These are phyloP conservation scores for Cataglyphis altisquamis DNA, from an alignment of 2,888 invertebrate species.

Conservation along the genomic window DNA sequence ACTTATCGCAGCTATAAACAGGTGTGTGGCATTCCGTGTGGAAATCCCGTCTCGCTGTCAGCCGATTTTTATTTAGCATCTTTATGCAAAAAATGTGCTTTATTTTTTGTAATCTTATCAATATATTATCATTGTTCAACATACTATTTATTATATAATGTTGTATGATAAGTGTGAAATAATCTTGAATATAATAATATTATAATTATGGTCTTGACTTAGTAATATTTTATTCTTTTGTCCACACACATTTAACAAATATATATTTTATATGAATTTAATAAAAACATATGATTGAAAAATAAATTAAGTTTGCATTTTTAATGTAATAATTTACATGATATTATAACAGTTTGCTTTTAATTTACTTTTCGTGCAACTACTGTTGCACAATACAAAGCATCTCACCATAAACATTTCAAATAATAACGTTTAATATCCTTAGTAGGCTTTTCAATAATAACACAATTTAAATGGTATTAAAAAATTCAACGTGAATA, in stretches of 20 bases:
- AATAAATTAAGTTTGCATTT: neutral
- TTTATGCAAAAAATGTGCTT: neutral
- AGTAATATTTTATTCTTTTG: neutral
- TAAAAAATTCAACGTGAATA: slow-evolving; percentile 3
- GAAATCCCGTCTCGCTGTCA: slow-evolving; percentile 8
- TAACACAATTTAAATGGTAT: neutral
- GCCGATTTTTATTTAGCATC: neutral
- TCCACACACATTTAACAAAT: neutral
- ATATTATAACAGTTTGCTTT: neutral
- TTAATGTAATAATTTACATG: neutral
- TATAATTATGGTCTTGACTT: neutral
- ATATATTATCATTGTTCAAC: neutral
- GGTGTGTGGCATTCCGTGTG: slow-evolving; percentile 69
- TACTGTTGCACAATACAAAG: neutral
- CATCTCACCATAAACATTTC: neutral
- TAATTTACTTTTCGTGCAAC: neutral
- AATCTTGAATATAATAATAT: slow-evolving; percentile 5
- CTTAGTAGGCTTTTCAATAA: neutral
- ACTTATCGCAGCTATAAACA: slow-evolving; percentile 74
- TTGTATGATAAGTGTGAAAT: neutral
- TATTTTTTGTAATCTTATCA: neutral
- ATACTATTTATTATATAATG: neutral
- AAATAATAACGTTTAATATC: slow-evolving; percentile 14
- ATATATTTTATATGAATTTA: neutral
- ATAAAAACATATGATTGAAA: neutral